Evolutionary conservation across 2,888 invertebrate genomes (phyloP).

Genomic region (Agrenia bidenticulata): DNA sequence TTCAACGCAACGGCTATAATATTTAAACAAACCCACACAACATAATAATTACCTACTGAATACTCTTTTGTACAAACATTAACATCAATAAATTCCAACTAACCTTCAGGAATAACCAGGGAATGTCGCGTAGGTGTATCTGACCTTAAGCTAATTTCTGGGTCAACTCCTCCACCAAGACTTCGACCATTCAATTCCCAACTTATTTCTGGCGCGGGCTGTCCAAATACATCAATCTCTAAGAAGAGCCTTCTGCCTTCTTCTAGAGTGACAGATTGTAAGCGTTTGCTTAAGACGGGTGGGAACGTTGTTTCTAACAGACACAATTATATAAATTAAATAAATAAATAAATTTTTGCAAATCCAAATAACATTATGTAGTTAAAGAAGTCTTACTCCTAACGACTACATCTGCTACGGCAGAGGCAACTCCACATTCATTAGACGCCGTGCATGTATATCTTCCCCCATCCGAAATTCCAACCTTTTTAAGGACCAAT

Average conservation of each 20-base stretch:
- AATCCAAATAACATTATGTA: too few species aligned
- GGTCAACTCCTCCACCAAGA: slow-evolving; percentile 49
- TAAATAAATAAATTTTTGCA: background rate
- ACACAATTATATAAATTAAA: background rate
- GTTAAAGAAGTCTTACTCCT: slow-evolving; percentile 66
- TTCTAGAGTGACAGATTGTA: slow-evolving; percentile 69
- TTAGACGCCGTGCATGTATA: slow-evolving; percentile 78
- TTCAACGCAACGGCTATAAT: slow-evolving; percentile 13
- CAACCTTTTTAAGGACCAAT: slow-evolving; percentile 67
- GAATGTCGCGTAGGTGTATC: slow-evolving; percentile 39
- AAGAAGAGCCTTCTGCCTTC: slow-evolving; percentile 70
- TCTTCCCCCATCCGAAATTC: slow-evolving; percentile 70
- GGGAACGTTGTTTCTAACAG: slow-evolving; percentile 73
- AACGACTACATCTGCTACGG: slow-evolving; percentile 79
- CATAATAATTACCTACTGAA: background rate
- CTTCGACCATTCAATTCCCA: slow-evolving; percentile 73
- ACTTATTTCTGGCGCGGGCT: slow-evolving; percentile 70
- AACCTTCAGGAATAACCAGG: slow-evolving; percentile 27
- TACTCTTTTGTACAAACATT: background rate
- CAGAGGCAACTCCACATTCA: slow-evolving; percentile 69
- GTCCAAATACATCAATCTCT: slow-evolving; percentile 77
- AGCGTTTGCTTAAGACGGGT: slow-evolving; percentile 74
- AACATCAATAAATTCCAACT: background rate
- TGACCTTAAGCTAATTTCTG: slow-evolving; percentile 20
- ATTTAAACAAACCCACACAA: too few species aligned